Evolutionary conservation across 1,140 invertebrate species (phyloP).

Genomic region (Melanaphis sacchari): DNA sequence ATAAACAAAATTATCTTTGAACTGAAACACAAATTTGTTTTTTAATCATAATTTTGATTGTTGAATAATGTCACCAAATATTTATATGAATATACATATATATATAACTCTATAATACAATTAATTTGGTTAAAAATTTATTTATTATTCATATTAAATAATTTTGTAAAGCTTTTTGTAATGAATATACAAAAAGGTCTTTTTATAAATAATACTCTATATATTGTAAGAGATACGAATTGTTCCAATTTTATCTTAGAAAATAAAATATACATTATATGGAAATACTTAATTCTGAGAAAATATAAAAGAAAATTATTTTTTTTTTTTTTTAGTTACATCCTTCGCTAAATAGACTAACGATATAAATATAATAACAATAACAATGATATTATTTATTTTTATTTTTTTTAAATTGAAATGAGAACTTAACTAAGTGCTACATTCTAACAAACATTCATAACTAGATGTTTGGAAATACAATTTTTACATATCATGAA

Average conservation of each 20-base stretch:
- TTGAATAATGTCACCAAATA: too few relatives aligned
- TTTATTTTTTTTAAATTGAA: too few relatives aligned
- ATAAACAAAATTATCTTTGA: neutral
- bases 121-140: neutral
- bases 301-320: too few relatives aligned
- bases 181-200: neutral
- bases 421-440: neutral
- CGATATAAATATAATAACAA: too few relatives aligned
- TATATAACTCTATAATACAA: too few relatives aligned
- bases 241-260: too few relatives aligned
- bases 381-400: too few relatives aligned
- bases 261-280: neutral
- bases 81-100: too few relatives aligned
- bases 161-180: neutral
- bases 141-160: neutral
- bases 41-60: neutral
- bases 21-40: neutral
- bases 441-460: neutral
- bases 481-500: neutral
- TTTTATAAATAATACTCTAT: neutral
- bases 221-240: too few relatives aligned
- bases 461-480: neutral
- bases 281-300: neutral
- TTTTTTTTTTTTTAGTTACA: too few relatives aligned
- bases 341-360: too few relatives aligned